Evolutionary conservation across 1,140 invertebrate species (phyloP), one percentile per base, ranked within the genome.

Genomic region (Aphidius gifuensis): DNA sequence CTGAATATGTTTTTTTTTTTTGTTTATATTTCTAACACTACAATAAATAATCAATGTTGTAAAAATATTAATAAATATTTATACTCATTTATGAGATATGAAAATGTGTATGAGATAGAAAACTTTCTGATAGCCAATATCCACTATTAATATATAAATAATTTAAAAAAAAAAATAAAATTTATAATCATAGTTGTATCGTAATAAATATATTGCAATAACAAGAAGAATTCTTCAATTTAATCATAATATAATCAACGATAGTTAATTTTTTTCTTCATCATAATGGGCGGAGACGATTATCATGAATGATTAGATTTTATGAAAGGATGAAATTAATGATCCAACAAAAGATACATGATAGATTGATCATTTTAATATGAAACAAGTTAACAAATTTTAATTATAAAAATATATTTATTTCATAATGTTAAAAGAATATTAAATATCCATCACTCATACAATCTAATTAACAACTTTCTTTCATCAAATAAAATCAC

Each of bases 311-410:
- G 48, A 60, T 60, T 60, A 60, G 58, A 58, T 47, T 23, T 11
- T 23, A 58, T 32, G 56, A 58, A 42, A 60, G 40, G 38, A 43
- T 50, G 40, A 44, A 42, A 60, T 51, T 60, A 55, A 55, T 55
- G 32, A 40, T 42, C 11, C 38, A 53, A 32, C 38, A 53, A 38
- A 55, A n/a, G 11, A 43, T 43, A 6, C 11, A 55, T 16, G 40
- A 55, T 55, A 38, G n/a, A 40, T 40, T 38, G 53, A 55, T 55
- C 53, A 55, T 8, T 53, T 53, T 9, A 50, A 16, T 50, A 6
- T 50, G 49, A 50, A 50, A 50, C 38, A 32, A 50, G 5, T 32
- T 32, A 32, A 32, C 23, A 32, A 32, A 32, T 32, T 32, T 32
- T 32, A 32, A 32, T 32, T 32, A 32, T 32, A 32, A 4, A 32